Evolutionary conservation across 2,888 invertebrate species (phyloP).

Genomic region (Hyposoter didymator): DNA sequence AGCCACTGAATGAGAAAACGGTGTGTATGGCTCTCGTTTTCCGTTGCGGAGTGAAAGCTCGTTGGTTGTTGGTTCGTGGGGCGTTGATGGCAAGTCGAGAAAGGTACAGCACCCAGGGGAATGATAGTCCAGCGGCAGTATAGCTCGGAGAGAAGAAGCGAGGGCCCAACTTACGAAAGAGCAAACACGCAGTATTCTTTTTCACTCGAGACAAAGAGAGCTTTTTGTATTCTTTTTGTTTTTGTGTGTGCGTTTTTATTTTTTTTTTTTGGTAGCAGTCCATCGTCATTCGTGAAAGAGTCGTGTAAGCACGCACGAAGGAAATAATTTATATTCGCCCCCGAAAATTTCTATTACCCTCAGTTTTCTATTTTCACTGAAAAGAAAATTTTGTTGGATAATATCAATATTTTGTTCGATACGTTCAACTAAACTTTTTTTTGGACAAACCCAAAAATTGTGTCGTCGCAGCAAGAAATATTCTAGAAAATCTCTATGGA

Average conservation of each 20-base stretch:
- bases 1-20: constrained; percentile 19
- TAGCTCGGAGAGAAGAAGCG: constrained; percentile 7
- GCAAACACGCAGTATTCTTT: constrained; percentile 57
- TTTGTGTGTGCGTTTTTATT: not conserved
- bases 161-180: constrained; percentile 59
- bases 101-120: constrained; percentile 77
- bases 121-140: constrained; percentile 72
- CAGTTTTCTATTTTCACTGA: not conserved
- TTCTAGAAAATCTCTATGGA: too few relatives aligned
- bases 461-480: too few relatives aligned
- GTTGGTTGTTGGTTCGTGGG: constrained; percentile 20
- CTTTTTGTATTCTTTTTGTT: constrained; percentile 12
- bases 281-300: constrained; percentile 29
- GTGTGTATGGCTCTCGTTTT: constrained; percentile 37
- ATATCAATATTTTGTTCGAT: too few relatives aligned
- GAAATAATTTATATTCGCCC: not conserved
- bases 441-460: too few relatives aligned
- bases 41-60: constrained; percentile 25
- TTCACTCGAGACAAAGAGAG: not conserved
- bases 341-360: not conserved
- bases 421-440: too few relatives aligned
- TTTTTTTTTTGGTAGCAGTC: constrained; percentile 9
- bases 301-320: constrained; percentile 6
- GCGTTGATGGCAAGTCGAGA: constrained; percentile 77
- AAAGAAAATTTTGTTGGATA: too few relatives aligned